These are phyloP conservation scores for Hermodice carunculata DNA, from an alignment of 2,888 invertebrate genomes.

Conservation along the genomic window DNA sequence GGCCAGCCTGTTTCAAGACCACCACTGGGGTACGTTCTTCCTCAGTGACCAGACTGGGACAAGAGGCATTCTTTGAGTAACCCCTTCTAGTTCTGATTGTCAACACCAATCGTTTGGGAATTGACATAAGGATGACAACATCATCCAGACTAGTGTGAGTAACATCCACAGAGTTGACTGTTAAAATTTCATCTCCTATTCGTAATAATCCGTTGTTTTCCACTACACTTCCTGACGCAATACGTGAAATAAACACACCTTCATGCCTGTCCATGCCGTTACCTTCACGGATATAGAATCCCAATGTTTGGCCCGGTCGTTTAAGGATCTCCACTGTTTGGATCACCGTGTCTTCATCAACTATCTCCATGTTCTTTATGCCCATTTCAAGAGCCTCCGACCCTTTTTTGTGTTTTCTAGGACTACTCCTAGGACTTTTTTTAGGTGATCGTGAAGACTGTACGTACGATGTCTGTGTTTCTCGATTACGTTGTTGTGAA, in stretches of 20 bases:
- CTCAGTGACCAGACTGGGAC: conserved; percentile 56
- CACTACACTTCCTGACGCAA: conserved; percentile 95
- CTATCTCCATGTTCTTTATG: conserved; percentile 31
- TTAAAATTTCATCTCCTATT: conserved; percentile 98
- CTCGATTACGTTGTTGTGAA: too few species aligned
- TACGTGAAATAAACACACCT: conserved; percentile 97
- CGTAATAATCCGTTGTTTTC: conserved; percentile 97
- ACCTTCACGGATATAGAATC: conserved; percentile 98
- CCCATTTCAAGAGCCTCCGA: conserved; percentile 23
- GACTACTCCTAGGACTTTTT: conserved; percentile 16
- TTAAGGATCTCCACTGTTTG: conserved; percentile 94
- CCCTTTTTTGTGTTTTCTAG: conserved; percentile 9
- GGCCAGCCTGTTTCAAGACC: conserved; percentile 57
- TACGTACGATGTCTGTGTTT: too few species aligned
- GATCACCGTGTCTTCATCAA: conserved; percentile 35
- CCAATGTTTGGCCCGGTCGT: conserved; percentile 97
- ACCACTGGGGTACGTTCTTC: conserved; percentile 60
- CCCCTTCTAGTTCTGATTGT: conserved; percentile 77
- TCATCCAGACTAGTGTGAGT: conserved; percentile 98
- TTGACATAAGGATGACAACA: conserved; percentile 99
- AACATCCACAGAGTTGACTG: conserved; percentile 98
- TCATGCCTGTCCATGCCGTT: conserved; percentile 95
- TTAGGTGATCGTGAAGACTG: too few species aligned
- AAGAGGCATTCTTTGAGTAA: conserved; percentile 48
- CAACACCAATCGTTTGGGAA: conserved; percentile 93